A percentile compares a stretch with the other conserved stretches of the same genome.
Conservation (phyloP, 2,888 invertebrate species). For the Habroteleia sp. region DNA sequence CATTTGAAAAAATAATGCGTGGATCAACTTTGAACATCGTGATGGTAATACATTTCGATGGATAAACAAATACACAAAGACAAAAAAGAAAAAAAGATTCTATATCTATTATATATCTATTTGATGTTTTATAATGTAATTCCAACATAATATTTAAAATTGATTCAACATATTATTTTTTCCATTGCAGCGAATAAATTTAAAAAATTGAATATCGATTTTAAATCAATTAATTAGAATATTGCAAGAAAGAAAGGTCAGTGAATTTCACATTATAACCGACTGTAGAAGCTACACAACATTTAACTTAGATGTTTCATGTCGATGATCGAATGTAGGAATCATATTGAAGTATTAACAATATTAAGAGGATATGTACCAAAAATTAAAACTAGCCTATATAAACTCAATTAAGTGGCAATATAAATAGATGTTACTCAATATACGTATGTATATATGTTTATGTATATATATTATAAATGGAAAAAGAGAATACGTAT, state of each 20-base stretch:
- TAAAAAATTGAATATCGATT: too few species aligned
- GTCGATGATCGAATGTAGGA: constrained; percentile 18
- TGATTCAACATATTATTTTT: too few species aligned
- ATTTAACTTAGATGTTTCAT: constrained; percentile 18
- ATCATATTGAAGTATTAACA: constrained; percentile 26
- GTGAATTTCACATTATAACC: constrained; percentile 50
- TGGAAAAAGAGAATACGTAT: too few species aligned
- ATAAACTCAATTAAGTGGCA: constrained; percentile 65
- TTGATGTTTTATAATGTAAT: too few species aligned
- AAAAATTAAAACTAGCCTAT: constrained; percentile 70
- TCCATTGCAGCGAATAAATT: too few species aligned
- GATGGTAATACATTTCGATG: too few species aligned
- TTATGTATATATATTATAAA: constrained; percentile 18
- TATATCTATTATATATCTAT: too few species aligned
- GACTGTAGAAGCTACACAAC: constrained; percentile 55
- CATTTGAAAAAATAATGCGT: too few species aligned
- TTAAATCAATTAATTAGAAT: constrained; percentile 32
- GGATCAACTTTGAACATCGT: too few species aligned
- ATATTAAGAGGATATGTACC: constrained; percentile 32
- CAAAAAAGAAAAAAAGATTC: too few species aligned
- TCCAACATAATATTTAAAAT: too few species aligned
- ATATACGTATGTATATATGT: constrained; percentile 29
- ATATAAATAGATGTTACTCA: constrained; percentile 47
- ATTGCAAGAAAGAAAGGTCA: constrained; percentile 16
- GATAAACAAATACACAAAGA: too few species aligned